Conservation (phyloP, 1,140 invertebrate species). For the Melipona quadrifasciata region DNA sequence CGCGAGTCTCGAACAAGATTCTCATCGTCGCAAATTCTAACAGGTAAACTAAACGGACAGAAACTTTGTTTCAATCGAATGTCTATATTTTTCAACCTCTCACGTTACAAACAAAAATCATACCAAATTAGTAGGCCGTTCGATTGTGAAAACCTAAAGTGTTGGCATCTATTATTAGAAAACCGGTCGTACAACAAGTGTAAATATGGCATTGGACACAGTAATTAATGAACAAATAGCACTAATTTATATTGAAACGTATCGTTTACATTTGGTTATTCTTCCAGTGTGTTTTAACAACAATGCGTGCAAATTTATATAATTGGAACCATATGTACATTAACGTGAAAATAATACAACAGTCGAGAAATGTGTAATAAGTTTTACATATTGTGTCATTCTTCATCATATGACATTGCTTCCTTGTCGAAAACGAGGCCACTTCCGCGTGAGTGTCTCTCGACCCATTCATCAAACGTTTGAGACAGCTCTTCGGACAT, state of each 20-base stretch:
- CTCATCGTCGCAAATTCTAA: neutral
- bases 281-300: slow-evolving; percentile 21
- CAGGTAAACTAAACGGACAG: neutral
- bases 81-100: too few species aligned
- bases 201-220: neutral
- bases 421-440: slow-evolving; percentile 83
- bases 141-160: too few species aligned
- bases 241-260: neutral
- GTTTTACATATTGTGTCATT: slow-evolving; percentile 3
- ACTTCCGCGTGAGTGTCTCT: slow-evolving; percentile 85
- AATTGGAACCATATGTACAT: neutral
- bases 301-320: neutral
- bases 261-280: neutral
- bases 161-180: slow-evolving; percentile 11
- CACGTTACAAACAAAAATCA: neutral
- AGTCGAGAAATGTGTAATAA: neutral
- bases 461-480: slow-evolving; percentile 89
- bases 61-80: neutral
- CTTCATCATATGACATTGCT: neutral
- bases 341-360: neutral
- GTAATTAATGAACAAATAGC: neutral
- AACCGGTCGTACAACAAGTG: slow-evolving; percentile 2
- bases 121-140: neutral
- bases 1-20: slow-evolving; percentile 38
- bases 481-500: slow-evolving; percentile 87